Percentiles rank a stretch among this genome's conserved stretches.
Evolutionary conservation across 2,797 vertebrate species (phyloP).

Genomic region (Manis pentadactyla): DNA sequence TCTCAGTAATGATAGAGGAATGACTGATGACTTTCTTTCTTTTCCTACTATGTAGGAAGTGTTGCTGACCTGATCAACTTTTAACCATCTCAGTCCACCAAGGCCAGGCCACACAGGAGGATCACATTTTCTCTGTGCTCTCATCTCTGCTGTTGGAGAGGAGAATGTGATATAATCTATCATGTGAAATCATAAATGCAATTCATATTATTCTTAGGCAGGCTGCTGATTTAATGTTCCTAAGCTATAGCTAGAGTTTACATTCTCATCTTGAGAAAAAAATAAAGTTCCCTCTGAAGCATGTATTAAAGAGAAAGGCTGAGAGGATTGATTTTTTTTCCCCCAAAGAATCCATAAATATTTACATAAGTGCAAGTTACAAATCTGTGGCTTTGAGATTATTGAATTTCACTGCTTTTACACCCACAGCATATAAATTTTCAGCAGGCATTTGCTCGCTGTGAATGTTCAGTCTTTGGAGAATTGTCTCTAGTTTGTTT

Average conservation of each 20-base stretch:
- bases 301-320: constrained; percentile 70
- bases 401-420: constrained; percentile 86
- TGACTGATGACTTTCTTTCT: background rate
- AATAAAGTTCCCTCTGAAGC: constrained; percentile 51
- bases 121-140: background rate
- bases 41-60: background rate
- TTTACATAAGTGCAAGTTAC: constrained; percentile 88
- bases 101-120: background rate
- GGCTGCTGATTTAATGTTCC: constrained; percentile 62
- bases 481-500: constrained; percentile 76
- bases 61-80: background rate
- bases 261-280: background rate
- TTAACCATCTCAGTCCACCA: background rate
- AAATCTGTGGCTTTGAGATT: constrained; percentile 86
- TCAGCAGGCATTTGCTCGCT: constrained; percentile 80
- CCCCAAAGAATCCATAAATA: constrained; percentile 80
- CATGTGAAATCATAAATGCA: constrained; percentile 42
- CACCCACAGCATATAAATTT: constrained; percentile 79
- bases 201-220: constrained; percentile 50
- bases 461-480: constrained; percentile 80
- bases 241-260: constrained; percentile 61
- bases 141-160: background rate
- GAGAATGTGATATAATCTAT: background rate
- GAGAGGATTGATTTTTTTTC: constrained; percentile 72
- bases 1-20: background rate